A percentile compares a stretch with the other conserved stretches of the same genome.
Evolutionary conservation across 2,113 vertebrate species (phyloP).

Genomic region (Lasiurus cinereus): DNA sequence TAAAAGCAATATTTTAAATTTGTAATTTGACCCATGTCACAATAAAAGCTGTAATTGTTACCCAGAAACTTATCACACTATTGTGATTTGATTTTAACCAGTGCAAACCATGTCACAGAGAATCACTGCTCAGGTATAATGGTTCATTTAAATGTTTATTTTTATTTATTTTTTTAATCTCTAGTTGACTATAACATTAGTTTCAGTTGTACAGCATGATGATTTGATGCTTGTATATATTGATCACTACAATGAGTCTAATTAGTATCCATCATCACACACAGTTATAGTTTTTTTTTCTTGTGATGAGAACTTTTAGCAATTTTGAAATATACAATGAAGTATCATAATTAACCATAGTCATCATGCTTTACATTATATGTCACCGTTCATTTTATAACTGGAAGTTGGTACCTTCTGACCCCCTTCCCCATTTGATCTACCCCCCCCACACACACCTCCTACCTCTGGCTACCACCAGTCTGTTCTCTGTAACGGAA

Average conservation of each 20-base stretch:
- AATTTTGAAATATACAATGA: not conserved
- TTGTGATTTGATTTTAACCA: slow-evolving; percentile 46
- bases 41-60: slow-evolving; percentile 21
- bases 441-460: too few species aligned
- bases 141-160: not conserved
- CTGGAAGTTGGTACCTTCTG: not conserved
- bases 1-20: slow-evolving; percentile 30
- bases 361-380: not conserved
- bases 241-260: not conserved
- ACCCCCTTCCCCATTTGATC: not conserved
- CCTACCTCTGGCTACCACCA: not conserved
- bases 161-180: not conserved
- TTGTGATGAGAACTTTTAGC: not conserved
- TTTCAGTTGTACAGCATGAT: not conserved
- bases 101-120: not conserved
- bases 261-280: not conserved
- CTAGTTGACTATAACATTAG: not conserved
- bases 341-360: not conserved
- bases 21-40: not conserved
- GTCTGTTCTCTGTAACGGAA: not conserved
- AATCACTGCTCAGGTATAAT: not conserved
- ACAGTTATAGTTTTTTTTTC: not conserved
- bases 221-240: not conserved
- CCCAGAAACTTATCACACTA: not conserved
- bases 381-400: not conserved